Evolutionary conservation across 2,113 vertebrate genomes (phyloP).

Genomic region (Cynocephalus volans): DNA sequence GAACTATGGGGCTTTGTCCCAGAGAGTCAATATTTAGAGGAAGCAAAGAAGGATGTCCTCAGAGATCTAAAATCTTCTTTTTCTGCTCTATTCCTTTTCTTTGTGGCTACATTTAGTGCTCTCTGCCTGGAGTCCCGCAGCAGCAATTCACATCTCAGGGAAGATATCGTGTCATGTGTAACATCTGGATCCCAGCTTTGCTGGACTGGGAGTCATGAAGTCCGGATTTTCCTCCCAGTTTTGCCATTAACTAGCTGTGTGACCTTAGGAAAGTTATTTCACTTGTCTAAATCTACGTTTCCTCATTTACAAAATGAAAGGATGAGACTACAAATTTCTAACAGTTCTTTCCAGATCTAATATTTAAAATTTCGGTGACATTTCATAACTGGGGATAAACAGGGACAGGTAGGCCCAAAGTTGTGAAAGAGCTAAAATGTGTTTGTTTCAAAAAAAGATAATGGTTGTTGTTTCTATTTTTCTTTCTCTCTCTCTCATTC

Average conservation of each 20-base stretch:
- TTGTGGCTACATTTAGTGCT: not conserved
- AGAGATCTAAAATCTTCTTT: not conserved
- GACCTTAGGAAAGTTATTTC: not conserved
- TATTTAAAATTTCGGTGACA: constrained; percentile 20
- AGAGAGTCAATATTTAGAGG: not conserved
- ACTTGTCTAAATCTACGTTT: not conserved
- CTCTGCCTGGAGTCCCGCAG: not conserved
- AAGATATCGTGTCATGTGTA: not conserved
- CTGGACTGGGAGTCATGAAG: not conserved
- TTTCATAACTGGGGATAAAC: constrained; percentile 10
- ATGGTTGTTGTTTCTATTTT: not conserved
- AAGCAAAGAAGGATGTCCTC: not conserved
- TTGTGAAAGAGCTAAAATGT: not conserved
- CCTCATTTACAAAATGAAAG: constrained; percentile 45
- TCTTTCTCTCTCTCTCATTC: too few relatives aligned
- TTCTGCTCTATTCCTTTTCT: not conserved
- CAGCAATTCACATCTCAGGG: not conserved
- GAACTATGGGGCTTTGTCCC: not conserved
- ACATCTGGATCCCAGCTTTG: not conserved
- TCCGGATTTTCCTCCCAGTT: not conserved
- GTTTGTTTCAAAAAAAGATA: not conserved
- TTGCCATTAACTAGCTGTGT: constrained; percentile 13
- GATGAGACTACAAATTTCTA: not conserved
- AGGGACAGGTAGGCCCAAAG: not conserved
- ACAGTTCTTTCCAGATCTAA: not conserved